A percentile compares a stretch with the other conserved stretches of the same genome.
phyloP scores from a whole-genome alignment of 2,797 vertebrate genomes.

The Chaenodraco wilsoni region DNA sequence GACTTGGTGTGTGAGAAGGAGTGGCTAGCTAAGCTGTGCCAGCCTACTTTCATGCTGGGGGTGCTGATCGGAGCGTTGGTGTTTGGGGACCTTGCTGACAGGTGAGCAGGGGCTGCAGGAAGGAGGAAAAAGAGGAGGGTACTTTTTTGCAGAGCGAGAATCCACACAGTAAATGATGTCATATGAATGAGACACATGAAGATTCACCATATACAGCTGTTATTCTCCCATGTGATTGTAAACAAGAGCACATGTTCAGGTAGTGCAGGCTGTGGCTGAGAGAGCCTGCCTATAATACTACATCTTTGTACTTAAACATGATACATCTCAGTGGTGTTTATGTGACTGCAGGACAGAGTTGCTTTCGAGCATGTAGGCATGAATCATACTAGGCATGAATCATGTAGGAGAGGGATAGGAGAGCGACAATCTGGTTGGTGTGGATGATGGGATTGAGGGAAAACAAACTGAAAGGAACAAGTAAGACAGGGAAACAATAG shows the following conservation, averaged over 20 bases:
- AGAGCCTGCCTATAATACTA: not conserved
- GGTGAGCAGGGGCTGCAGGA: conserved; percentile 77
- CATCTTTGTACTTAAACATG: not conserved
- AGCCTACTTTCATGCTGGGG: conserved; percentile 94
- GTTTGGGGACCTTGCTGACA: conserved; percentile 94
- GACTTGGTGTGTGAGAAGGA: conserved; percentile 91
- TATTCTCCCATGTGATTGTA: not conserved
- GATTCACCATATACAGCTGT: conserved; percentile 3
- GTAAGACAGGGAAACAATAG: not conserved
- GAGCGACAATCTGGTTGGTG: not conserved
- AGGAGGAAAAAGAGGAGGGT: not conserved
- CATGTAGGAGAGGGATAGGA: not conserved
- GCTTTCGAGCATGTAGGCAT: not conserved
- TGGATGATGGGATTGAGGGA: not conserved
- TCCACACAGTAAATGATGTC: not conserved
- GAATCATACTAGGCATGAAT: not conserved
- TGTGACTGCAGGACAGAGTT: not conserved
- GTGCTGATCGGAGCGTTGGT: conserved; percentile 91
- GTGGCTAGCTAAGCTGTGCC: conserved; percentile 91
- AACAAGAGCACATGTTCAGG: not conserved
- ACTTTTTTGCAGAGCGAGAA: not conserved
- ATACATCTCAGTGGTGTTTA: not conserved
- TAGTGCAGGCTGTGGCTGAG: not conserved
- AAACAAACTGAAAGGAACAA: not conserved
- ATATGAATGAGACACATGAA: not conserved